Base-by-base conservation (phyloP, 1,140 invertebrate species). In the Mesaphorura yosii region DNA sequence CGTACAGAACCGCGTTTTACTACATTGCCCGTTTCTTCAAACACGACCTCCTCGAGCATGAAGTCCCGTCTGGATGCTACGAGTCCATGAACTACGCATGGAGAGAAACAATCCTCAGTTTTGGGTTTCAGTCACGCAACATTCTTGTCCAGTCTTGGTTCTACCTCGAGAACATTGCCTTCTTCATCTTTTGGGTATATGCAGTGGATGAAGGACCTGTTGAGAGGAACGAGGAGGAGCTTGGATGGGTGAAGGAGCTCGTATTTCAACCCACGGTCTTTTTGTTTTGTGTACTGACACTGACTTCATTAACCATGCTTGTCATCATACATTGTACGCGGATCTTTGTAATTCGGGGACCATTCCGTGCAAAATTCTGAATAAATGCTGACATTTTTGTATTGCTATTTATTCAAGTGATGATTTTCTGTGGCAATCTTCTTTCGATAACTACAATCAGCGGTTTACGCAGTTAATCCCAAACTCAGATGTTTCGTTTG, bases 41-140 rank as follows among this genome's bases (percentile, higher is more conserved):
- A 39, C 42, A 55, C 27, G 2, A 29, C 10, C 31, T 31, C 39
- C 42, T 57, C 20, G 27, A 28, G 1, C 29, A 55, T 2, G 59
- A 46, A n/a, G 48, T 58, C 25, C 59, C 59, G 3, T 54, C 55
- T 40, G 55, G 52, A 34, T 58, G 55, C 25, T 61, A 61, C 31
- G 57, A 59, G 37, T 50, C 60, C 10, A 53, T 62, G 6, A 62
- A 57, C 39, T 62, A 59, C 42, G 60, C 48, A 22, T 62, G 60
- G 60, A 31, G 57, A 26, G 40, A 53, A 19, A 59, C 57, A 7
- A 57, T 62, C 14, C 27, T 62, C 1, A 47, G 53, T 29, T 53
- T 48, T 23, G 60, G 54, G 1, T 62, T 42, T 14, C 54, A 59
- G 25, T 59, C 57, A 1, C 40, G 48, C 29, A 59, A 62, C 45